Evolutionary conservation across 2,113 vertebrate genomes (phyloP).

Genomic region (Megaleporinus macrocephalus): DNA sequence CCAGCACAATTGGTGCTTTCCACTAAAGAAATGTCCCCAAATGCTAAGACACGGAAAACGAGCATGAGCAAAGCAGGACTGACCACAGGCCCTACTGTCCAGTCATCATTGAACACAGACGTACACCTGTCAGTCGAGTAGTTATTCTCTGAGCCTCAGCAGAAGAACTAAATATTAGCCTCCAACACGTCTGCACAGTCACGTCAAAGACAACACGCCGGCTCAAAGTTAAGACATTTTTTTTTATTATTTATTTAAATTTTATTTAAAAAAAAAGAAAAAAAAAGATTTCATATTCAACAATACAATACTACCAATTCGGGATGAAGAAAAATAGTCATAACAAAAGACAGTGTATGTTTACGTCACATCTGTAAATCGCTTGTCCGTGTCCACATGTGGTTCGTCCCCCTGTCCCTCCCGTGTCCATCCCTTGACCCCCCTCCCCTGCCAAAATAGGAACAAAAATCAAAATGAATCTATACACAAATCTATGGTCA

Average conservation of each 20-base stretch:
- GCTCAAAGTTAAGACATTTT: slow-evolving; percentile 10
- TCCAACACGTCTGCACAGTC: too few relatives aligned
- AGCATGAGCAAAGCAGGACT: too few relatives aligned
- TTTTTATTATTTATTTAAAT: slow-evolving; percentile 34
- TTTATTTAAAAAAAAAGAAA: slow-evolving; percentile 44
- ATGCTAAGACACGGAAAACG: too few relatives aligned
- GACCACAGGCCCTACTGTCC: too few relatives aligned
- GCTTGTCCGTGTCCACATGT: slow-evolving; percentile 18
- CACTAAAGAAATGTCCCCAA: too few relatives aligned
- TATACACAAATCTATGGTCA: slow-evolving; percentile 46
- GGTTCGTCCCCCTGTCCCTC: neutral
- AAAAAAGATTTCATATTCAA: slow-evolving; percentile 17
- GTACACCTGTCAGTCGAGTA: too few relatives aligned
- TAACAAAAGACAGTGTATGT: slow-evolving; percentile 34
- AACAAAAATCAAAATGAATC: slow-evolving; percentile 28
- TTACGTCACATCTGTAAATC: slow-evolving; percentile 30
- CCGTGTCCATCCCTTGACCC: neutral
- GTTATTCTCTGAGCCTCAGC: too few relatives aligned
- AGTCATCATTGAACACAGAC: too few relatives aligned
- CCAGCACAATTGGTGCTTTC: too few relatives aligned
- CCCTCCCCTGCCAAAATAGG: neutral
- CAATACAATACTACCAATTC: slow-evolving; percentile 52
- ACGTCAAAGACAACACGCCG: too few relatives aligned
- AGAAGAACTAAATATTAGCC: too few relatives aligned
- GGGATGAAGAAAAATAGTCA: slow-evolving; percentile 37